A percentile compares a stretch with the other conserved stretches of the same genome.
These are phyloP conservation scores for Chunga burmeisteri DNA, from an alignment of 2,113 vertebrate genomes.

Conservation along the genomic window DNA sequence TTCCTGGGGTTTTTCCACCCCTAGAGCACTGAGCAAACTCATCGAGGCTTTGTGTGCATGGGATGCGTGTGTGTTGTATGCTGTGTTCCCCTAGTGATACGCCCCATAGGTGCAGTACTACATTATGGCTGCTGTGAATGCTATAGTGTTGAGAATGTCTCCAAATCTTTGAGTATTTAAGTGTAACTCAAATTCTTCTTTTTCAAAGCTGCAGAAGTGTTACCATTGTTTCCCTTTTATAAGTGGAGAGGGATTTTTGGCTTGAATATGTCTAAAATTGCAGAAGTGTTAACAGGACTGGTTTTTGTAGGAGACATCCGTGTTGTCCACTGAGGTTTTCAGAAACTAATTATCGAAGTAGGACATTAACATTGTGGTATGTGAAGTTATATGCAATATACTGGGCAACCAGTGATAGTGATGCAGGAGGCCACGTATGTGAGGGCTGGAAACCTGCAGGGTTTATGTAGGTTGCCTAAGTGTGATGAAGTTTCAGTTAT, in stretches of 20 bases:
- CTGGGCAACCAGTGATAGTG: neutral
- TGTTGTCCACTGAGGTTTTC: neutral
- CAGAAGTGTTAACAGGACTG: neutral
- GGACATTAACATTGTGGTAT: neutral
- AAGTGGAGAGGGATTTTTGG: neutral
- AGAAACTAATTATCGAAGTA: neutral
- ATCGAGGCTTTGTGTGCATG: fast-evolving
- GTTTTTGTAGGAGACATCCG: neutral
- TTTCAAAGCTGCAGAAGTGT: neutral
- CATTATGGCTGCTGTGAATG: neutral
- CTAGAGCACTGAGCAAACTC: neutral
- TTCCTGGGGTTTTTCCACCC: fast-evolving
- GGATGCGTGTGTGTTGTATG: fast-evolving
- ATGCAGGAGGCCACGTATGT: neutral
- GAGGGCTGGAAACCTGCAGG: neutral
- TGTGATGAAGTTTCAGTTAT: neutral
- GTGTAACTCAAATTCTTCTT: neutral
- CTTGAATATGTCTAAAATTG: neutral
- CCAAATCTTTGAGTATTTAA: neutral
- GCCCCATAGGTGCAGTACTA: neutral
- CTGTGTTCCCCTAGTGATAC: neutral
- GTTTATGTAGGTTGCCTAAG: neutral
- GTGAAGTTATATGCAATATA: neutral
- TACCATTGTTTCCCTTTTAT: neutral
- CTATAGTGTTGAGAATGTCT: neutral